Percentiles rank a stretch among this genome's conserved stretches.
phyloP scores from a whole-genome alignment of 2,113 vertebrate species.

The Vulpes lagopus region DNA sequence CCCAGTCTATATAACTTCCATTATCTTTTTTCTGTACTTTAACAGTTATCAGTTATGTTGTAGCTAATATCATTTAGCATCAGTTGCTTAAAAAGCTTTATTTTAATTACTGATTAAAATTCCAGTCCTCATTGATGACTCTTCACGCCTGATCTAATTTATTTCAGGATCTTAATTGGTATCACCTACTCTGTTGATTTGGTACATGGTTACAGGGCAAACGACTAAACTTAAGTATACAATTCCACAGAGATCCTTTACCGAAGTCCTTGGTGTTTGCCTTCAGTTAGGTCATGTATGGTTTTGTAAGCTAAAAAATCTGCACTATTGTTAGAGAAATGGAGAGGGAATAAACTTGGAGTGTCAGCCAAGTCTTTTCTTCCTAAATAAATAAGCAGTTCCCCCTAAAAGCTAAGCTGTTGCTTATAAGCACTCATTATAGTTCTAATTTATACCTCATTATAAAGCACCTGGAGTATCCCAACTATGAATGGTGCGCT shows the following conservation, averaged over 20 bases:
- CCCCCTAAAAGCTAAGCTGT: slow-evolving; percentile 40
- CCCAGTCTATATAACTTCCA: not conserved
- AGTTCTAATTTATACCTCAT: slow-evolving; percentile 57
- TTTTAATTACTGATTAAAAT: slow-evolving; percentile 66
- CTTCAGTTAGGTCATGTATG: not conserved
- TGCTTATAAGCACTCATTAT: slow-evolving; percentile 30
- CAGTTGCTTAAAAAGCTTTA: slow-evolving; percentile 53
- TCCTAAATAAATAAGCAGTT: not conserved
- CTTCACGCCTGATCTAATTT: slow-evolving; percentile 17
- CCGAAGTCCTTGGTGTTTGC: slow-evolving; percentile 10
- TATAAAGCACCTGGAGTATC: slow-evolving; percentile 59
- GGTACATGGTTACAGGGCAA: not conserved
- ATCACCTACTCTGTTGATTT: slow-evolving; percentile 32
- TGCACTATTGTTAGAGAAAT: not conserved
- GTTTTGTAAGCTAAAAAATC: slow-evolving; percentile 40
- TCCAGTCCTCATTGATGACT: not conserved
- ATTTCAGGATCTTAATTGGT: slow-evolving; percentile 51
- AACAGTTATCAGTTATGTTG: not conserved
- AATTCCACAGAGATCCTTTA: not conserved
- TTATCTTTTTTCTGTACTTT: not conserved
- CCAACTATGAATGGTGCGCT: not conserved
- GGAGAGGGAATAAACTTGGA: slow-evolving; percentile 36
- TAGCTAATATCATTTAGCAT: slow-evolving; percentile 13
- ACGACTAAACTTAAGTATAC: not conserved
- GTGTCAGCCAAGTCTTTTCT: slow-evolving; percentile 49